Evolutionary conservation across 2,113 vertebrate genomes (phyloP).

Genomic region (Coregonus clupeaformis): DNA sequence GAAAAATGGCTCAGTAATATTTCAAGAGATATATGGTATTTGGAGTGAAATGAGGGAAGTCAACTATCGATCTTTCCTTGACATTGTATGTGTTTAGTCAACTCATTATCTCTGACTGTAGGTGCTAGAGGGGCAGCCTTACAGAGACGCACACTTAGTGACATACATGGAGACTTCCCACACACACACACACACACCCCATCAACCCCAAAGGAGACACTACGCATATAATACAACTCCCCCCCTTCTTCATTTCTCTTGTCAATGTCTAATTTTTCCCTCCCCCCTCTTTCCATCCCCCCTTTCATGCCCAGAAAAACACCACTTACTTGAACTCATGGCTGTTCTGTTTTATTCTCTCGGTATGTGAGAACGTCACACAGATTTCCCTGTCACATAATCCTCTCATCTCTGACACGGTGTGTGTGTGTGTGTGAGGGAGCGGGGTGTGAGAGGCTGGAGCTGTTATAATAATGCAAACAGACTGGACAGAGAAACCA

Average conservation of each 20-base stretch:
- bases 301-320: constrained; percentile 15
- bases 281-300: constrained; percentile 13
- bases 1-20: too few relatives aligned
- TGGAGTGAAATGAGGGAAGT: too few relatives aligned
- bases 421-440: neutral
- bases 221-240: neutral
- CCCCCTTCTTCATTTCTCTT: neutral
- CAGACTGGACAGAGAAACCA: constrained; percentile 56
- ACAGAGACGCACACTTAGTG: too few relatives aligned
- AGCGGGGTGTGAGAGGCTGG: neutral
- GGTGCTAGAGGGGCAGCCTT: too few relatives aligned
- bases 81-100: too few relatives aligned
- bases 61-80: too few relatives aligned
- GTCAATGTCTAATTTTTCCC: neutral
- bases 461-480: constrained; percentile 61
- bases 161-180: too few relatives aligned
- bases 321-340: constrained; percentile 68
- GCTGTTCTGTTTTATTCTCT: constrained; percentile 21
- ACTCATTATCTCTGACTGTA: neutral
- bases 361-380: constrained; percentile 19
- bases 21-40: too few relatives aligned
- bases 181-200: neutral
- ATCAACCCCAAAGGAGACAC: constrained; percentile 6
- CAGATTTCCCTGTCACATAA: constrained; percentile 42
- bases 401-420: constrained; percentile 41